phyloP scores from a whole-genome alignment of 1,140 invertebrate genomes.

The Drosophila funebris region DNA sequence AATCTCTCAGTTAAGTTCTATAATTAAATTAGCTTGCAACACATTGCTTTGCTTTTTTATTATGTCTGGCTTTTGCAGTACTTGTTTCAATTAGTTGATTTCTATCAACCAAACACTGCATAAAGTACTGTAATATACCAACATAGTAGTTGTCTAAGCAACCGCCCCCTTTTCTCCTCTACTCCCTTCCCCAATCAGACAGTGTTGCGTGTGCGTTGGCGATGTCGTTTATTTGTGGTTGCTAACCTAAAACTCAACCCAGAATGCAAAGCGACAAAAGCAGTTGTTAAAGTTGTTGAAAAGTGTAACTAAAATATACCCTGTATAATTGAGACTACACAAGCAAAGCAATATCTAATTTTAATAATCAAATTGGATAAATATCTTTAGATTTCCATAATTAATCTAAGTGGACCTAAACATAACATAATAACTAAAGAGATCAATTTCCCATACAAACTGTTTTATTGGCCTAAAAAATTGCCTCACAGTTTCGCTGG shows the following conservation, averaged over 20 bases:
- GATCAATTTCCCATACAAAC: background rate
- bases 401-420: background rate
- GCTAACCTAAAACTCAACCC: background rate
- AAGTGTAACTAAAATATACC: background rate
- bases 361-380: no score
- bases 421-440: background rate
- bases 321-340: no score
- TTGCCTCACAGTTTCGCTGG: background rate
- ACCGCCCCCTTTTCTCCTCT: background rate
- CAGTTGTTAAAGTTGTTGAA: background rate
- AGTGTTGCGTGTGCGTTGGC: conserved; percentile 44
- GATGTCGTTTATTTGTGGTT: conserved; percentile 43
- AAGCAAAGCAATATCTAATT: no score
- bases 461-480: background rate
- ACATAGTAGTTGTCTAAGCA: background rate
- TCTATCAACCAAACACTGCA: conserved; percentile 59
- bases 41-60: conserved; percentile 16
- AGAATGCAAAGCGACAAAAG: conserved; percentile 14
- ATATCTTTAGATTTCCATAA: no score
- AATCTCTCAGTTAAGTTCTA: background rate
- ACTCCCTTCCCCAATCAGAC: background rate
- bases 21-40: conserved; percentile 4
- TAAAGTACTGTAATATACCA: conserved; percentile 8
- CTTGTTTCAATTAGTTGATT: conserved; percentile 68
- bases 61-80: conserved; percentile 27